A percentile compares a stretch with the other conserved stretches of the same genome.
phyloP scores from a whole-genome alignment of 2,113 vertebrate species.

The Mesitornis unicolor region DNA sequence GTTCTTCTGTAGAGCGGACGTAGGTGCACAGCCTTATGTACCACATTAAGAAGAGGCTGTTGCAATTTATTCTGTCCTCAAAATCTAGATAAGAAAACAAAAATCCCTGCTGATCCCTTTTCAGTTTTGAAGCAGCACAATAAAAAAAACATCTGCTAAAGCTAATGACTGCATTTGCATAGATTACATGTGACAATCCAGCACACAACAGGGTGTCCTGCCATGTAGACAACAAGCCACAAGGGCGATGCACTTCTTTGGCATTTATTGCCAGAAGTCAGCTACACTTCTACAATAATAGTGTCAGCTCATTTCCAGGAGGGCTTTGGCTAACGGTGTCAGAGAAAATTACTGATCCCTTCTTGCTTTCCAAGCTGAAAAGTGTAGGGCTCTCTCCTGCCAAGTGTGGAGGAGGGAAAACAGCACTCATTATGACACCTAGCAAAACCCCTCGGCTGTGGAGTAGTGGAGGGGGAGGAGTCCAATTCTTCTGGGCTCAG shows the following conservation, averaged over 20 bases:
- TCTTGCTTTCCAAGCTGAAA: not conserved
- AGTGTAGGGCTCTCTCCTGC: not conserved
- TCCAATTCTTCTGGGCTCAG: not conserved
- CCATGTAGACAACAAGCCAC: not conserved
- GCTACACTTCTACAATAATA: not conserved
- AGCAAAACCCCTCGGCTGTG: not conserved
- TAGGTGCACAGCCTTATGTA: not conserved
- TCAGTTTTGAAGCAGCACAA: conserved; percentile 7
- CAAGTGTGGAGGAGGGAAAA: not conserved
- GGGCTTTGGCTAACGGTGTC: not conserved
- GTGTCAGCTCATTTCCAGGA: not conserved
- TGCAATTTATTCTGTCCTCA: not conserved
- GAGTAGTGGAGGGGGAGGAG: not conserved
- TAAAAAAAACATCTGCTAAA: conserved; percentile 51
- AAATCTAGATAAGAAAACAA: not conserved
- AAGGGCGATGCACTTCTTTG: conserved; percentile 9
- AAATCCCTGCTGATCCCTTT: not conserved
- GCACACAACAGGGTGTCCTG: conserved; percentile 38
- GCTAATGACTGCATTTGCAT: conserved; percentile 50
- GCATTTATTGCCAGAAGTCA: not conserved
- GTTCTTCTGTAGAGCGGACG: not conserved
- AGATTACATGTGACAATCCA: conserved; percentile 48
- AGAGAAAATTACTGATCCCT: not conserved
- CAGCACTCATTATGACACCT: not conserved
- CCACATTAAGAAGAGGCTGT: not conserved